Base-by-base conservation (phyloP, 2,797 vertebrate genomes). In the Hypotaenidia okinawae region DNA sequence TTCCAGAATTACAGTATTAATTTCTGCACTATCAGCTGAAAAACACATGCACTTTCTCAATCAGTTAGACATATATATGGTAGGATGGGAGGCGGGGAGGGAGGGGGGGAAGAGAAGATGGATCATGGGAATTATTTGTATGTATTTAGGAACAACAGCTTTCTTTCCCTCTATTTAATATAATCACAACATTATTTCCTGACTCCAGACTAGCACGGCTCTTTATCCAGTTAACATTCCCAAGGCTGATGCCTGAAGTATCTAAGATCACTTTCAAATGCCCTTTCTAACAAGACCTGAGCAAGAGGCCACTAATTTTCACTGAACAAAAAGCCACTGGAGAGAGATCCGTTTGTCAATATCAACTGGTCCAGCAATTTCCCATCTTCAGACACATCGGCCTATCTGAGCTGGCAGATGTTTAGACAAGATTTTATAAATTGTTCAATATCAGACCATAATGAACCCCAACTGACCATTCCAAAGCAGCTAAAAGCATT, bases 391-490 rank as follows among this genome's bases (percentile, higher is more conserved):
- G 98, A 98, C 97, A 97, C 98, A 93, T 96, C 93, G 35, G 98
- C 98, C 98, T 98, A 99, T 99, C 98, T 98, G 98, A 98, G 98
- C 98, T 99, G 98, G 98, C 99, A 99, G 99, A 99, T 99, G 99
- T 99, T 99, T 98, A 99, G 98, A 99, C 99, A 99, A 98, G 98
- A 98, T 99, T 99, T 99, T 99, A 99, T 99, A 99, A 99, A 99
- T 99, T 98, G 99, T 98, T 99, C 99, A 98, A 98, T 99, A 99
- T 98, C 97, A 98, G 97, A 97, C 98, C 97, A 98, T 99, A 99
- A 99, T 99, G 99, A 99, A 99, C 98, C 98, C 98, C 98, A 98
- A 99, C 98, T 98, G 98, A 98, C 98, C 99, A 98, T 98, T 98
- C 98, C 98, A 98, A 98, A 98, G 98, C 98, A 98, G 98, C 98